Conservation (phyloP, 2,797 vertebrate genomes). For the Epinephelus awoara region DNA sequence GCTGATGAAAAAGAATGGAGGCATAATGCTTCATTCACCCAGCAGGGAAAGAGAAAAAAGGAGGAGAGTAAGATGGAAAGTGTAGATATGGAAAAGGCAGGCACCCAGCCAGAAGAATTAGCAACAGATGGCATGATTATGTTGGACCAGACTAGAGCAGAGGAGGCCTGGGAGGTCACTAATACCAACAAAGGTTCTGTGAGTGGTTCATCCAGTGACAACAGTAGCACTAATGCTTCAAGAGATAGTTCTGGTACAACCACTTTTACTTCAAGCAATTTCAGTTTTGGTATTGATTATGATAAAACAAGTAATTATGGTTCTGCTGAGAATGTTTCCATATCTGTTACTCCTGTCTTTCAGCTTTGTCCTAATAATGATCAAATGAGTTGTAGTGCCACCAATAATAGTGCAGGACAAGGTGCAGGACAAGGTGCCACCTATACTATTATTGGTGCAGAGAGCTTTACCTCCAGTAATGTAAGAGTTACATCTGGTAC, state of each 20-base stretch:
- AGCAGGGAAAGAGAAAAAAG: not conserved
- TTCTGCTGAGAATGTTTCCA: conserved; percentile 9
- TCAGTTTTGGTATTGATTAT: not conserved
- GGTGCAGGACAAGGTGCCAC: too few relatives aligned
- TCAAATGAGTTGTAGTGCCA: not conserved
- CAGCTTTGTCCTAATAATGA: not conserved
- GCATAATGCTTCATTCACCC: not conserved
- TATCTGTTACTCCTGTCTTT: not conserved
- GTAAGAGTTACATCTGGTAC: not conserved
- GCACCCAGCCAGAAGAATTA: not conserved
- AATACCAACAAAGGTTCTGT: not conserved
- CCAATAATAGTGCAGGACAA: not conserved
- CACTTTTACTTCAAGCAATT: not conserved
- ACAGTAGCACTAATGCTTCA: not conserved
- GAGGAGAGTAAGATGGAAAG: not conserved
- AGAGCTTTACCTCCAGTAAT: not conserved
- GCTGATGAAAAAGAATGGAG: not conserved
- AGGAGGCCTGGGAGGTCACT: not conserved
- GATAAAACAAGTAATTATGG: not conserved
- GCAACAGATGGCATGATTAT: not conserved
- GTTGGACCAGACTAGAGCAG: conserved; percentile 12
- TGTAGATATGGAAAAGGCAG: not conserved
- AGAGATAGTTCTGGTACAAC: not conserved
- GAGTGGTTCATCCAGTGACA: not conserved
- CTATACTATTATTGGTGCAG: not conserved